phyloP scores from a whole-genome alignment of 2,797 vertebrate species.

The Lindbergichthys nudifrons region DNA sequence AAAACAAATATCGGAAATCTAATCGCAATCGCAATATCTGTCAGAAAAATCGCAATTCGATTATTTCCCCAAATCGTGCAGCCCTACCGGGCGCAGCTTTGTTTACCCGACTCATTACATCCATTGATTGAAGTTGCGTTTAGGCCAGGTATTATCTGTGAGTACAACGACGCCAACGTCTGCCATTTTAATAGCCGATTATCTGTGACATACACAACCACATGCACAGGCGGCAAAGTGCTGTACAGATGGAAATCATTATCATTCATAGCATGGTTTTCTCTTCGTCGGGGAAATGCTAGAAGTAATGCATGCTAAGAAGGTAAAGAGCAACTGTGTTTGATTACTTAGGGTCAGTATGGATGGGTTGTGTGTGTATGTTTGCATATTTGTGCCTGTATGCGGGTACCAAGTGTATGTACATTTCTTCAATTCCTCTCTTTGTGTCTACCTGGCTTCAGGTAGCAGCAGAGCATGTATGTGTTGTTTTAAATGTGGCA shows the following conservation, averaged over 20 bases:
- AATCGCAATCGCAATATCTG: too few species aligned
- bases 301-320: conserved; percentile 31
- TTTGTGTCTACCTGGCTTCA: background rate
- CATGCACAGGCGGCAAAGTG: background rate
- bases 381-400: background rate
- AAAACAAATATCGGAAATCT: too few species aligned
- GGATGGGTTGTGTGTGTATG: background rate
- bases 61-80: too few species aligned
- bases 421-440: background rate
- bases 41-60: too few species aligned
- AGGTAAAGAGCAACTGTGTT: conserved; percentile 18
- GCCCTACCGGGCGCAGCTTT: background rate
- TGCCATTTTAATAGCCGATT: conserved; percentile 4
- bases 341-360: background rate
- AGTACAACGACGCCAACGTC: conserved; percentile 23
- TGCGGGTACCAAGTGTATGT: background rate
- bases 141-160: conserved; percentile 35
- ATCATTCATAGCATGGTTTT: conserved; percentile 39
- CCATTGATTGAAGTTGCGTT: conserved; percentile 50
- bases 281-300: conserved; percentile 18
- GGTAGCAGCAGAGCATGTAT: background rate
- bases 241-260: conserved; percentile 44
- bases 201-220: background rate
- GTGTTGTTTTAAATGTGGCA: background rate
- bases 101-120: conserved; percentile 50